Base-by-base conservation (phyloP, 2,113 vertebrate genomes). In the Amazona vittata region DNA sequence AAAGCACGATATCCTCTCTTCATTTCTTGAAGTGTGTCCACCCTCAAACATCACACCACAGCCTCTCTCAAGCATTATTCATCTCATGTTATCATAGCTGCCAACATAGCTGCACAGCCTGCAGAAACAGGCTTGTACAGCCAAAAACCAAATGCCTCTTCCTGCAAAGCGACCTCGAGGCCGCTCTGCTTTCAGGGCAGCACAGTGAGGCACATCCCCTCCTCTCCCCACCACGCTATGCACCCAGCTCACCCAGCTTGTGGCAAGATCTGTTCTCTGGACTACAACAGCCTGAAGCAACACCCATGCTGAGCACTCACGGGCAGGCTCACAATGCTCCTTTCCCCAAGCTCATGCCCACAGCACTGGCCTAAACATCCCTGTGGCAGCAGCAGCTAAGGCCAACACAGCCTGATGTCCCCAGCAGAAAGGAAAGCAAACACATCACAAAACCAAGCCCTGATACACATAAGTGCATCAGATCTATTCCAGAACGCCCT, bases 11-110 rank as follows among this genome's bases (percentile, higher is more conserved):
- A 91, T 89, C 79, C 80, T 94, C 93, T 74, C 85, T 76, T 89
- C 62, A 63, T 67, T 76, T 80, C 71, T 91, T 89, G 50, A 83
- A 88, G 88, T 16, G 65, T 94, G 89, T 94, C 90, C 95, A 96
- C 95, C 94, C 93, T 96, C 94, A 84, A 97, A 95, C 84, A 93
- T 97, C 94, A 96, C 91, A 91, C 86, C 84, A 95, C 86, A 96
- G 91, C 78, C 86, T 94, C 70, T 91, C 69, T 76, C 52, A 75
- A 89, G 49, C 74, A 57, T 89, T 95, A 94, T 89, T 94, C 86
- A 92, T 82, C 77, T 93, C 91, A 57, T 64, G 86, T 93, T 96
- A 89, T 94, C 62, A 89, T 68, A 96, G 69, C 86, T 97, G 95
- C 83, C 96, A 97, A 91, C 83, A 84, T 96, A 59, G 57, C 81